Conservation (phyloP, 2,888 invertebrate genomes). For the Diadegma fenestrale region DNA sequence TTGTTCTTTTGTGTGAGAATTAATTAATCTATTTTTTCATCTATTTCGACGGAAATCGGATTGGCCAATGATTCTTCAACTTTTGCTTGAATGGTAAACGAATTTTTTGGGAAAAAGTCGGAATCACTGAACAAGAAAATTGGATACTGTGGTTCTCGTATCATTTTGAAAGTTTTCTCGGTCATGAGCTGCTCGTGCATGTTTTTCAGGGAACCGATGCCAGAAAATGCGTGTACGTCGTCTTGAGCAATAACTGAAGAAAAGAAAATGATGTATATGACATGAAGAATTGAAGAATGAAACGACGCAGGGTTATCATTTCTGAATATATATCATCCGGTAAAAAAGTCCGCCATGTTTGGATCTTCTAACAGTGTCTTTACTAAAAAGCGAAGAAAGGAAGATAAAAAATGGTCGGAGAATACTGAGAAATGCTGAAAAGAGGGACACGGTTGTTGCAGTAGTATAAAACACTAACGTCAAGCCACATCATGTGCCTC, state of each 20-base stretch:
- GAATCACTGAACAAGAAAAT: slow-evolving; percentile 36
- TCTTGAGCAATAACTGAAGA: slow-evolving; percentile 56
- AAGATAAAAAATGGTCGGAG: slow-evolving; percentile 39
- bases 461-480: slow-evolving; percentile 45
- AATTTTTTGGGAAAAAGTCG: slow-evolving; percentile 62
- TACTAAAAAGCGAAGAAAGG: slow-evolving; percentile 17
- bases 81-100: slow-evolving; percentile 64
- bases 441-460: slow-evolving; percentile 37
- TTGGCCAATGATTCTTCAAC: slow-evolving; percentile 67
- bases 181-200: slow-evolving; percentile 19
- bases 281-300: slow-evolving; percentile 9
- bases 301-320: slow-evolving; percentile 50
- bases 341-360: slow-evolving; percentile 38
- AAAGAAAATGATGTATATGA: slow-evolving; percentile 44
- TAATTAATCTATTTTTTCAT: background rate
- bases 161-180: slow-evolving; percentile 12
- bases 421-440: slow-evolving; percentile 6
- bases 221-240: slow-evolving; percentile 33
- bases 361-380: slow-evolving; percentile 47
- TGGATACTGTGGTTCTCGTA: slow-evolving; percentile 49
- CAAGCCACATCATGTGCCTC: slow-evolving; percentile 59
- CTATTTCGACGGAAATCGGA: slow-evolving; percentile 45
- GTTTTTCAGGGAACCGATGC: slow-evolving; percentile 3
- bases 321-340: slow-evolving; percentile 18
- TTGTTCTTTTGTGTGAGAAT: background rate